phyloP scores from a whole-genome alignment of 1,140 invertebrate genomes.

The Archegozetes longisetosus region DNA sequence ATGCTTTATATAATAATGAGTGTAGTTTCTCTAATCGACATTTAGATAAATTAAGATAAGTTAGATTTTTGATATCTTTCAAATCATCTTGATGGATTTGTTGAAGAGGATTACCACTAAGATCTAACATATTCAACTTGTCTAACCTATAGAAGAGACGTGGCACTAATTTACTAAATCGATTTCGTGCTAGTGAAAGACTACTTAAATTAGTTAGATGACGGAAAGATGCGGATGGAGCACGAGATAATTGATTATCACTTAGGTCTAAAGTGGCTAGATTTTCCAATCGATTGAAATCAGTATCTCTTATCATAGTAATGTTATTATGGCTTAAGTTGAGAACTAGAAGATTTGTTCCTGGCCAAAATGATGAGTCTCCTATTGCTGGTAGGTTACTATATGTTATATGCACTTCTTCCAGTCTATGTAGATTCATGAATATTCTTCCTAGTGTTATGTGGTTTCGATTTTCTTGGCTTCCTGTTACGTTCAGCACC shows the following conservation, averaged over 20 bases:
- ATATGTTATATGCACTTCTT: constrained; percentile 53
- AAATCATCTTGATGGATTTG: constrained; percentile 44
- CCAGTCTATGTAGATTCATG: constrained; percentile 44
- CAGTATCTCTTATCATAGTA: constrained; percentile 38
- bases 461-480: constrained; percentile 41
- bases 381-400: constrained; percentile 61
- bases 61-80: not conserved
- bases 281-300: constrained; percentile 30
- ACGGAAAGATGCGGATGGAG: constrained; percentile 50
- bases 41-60: not conserved
- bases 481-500: constrained; percentile 49
- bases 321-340: constrained; percentile 61
- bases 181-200: constrained; percentile 50
- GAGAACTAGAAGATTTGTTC: constrained; percentile 29
- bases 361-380: constrained; percentile 53
- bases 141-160: constrained; percentile 47
- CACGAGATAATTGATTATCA: constrained; percentile 34
- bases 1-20: constrained; percentile 20
- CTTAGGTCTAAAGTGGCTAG: constrained; percentile 31
- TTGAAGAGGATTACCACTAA: constrained; percentile 53
- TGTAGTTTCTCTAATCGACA: constrained; percentile 5
- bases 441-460: constrained; percentile 57
- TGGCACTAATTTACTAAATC: constrained; percentile 46
- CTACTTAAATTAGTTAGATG: constrained; percentile 43
- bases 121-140: constrained; percentile 47